Evolutionary conservation across 2,888 invertebrate species (phyloP), one percentile per base, ranked within the genome.

Genomic region (Sclerodermus sp.): DNA sequence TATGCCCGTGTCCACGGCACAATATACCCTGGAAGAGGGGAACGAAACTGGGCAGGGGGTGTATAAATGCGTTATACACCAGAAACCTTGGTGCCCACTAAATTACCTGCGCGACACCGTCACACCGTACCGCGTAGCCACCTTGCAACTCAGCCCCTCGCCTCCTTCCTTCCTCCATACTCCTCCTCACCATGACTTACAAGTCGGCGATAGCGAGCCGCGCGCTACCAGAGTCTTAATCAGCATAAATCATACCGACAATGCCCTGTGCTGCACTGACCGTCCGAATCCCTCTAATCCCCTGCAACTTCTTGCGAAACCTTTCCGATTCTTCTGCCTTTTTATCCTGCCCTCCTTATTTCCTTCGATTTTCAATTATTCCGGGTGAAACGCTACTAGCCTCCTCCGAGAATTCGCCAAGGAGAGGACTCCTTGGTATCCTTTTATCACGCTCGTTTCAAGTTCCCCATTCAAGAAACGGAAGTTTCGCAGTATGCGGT

Each of bases 221-320:
- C 67, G 67, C 66, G 64, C 66, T 66, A 71, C 71, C 68, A 64
- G 68, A 71, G 71, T 75, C 74, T 77, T 76, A 76, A 77, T 76
- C 76, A 76, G 71, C 72, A 68, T 77, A 75, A 74, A 76, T 76
- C 75, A 76, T 75, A 74, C 62, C 71, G 66, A 71, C 68, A 69
- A 69, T 68, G 64, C 66, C n/a, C 8, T 12, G 34, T 34, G 8
- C 30, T 58, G 44, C 48, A 45, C 49, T 54, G 58, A 56, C 57
- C 51, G 59, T 45, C 57, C 23, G 23, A 23, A 23, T 5, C 23
- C 3, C 23, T 8, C 23, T 8, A 3, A 23, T 8, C 23, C 23
- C 8, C 23, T 51, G 17, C 44, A 50, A 47, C 48, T 38, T 23
- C 23, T 8, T 8, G 23, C 23, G 8, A 23, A 23, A 23, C 47